phyloP scores from a whole-genome alignment of 2,888 invertebrate species.

The Erynnis tages region DNA sequence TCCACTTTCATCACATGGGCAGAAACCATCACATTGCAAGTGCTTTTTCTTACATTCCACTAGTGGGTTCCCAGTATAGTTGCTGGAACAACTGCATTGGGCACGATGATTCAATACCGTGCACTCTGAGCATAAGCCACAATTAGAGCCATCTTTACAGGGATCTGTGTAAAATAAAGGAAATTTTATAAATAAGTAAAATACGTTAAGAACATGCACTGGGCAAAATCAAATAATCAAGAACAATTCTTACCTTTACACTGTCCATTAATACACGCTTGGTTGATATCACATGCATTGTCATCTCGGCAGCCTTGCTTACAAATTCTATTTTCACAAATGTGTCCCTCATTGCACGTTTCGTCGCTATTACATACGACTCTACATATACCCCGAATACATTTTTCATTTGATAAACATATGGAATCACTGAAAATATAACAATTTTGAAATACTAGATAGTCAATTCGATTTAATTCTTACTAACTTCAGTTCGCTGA shows the following conservation, averaged over 20 bases:
- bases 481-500: too few species aligned
- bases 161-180: conserved; percentile 83
- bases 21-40: conserved; percentile 87
- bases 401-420: conserved; percentile 92
- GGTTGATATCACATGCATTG: conserved; percentile 86
- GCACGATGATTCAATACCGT: conserved; percentile 91
- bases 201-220: neutral
- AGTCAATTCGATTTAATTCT: too few species aligned
- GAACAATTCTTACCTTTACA: conserved; percentile 84
- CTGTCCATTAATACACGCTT: conserved; percentile 91
- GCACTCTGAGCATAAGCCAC: conserved; percentile 92
- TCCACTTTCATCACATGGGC: conserved; percentile 90
- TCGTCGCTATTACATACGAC: conserved; percentile 93
- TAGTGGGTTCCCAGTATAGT: conserved; percentile 91
- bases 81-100: conserved; percentile 91
- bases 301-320: conserved; percentile 93
- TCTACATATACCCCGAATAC: conserved; percentile 91
- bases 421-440: conserved; percentile 88
- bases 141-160: conserved; percentile 86
- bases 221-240: neutral
- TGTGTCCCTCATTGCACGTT: conserved; percentile 89
- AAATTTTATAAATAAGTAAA: neutral
- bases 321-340: conserved; percentile 93
- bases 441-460: too few species aligned
- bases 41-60: conserved; percentile 88